phyloP scores from a whole-genome alignment of 1,140 invertebrate genomes.

The Panonychus citri region DNA sequence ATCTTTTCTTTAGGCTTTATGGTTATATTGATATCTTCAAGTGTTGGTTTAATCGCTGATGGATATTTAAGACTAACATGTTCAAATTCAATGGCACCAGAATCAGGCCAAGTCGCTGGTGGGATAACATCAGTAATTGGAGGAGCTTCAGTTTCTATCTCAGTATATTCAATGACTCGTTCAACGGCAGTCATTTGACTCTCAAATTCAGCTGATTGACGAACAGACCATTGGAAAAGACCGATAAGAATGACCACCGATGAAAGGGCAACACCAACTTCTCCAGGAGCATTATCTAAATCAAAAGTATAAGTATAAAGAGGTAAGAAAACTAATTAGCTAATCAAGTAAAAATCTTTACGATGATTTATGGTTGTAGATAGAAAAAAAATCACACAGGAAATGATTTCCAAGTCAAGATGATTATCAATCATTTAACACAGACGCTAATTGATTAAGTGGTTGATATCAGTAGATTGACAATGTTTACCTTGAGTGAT shows the following conservation, averaged over 20 bases:
- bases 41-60: constrained; percentile 27
- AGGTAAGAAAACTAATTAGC: too few species aligned
- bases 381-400: too few species aligned
- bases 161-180: constrained; percentile 49
- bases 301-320: background rate
- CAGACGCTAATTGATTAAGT: too few species aligned
- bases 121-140: constrained; percentile 27
- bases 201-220: constrained; percentile 52
- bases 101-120: constrained; percentile 39
- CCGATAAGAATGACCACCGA: constrained; percentile 3
- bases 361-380: too few species aligned
- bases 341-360: too few species aligned
- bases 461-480: too few species aligned
- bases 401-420: too few species aligned
- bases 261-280: constrained; percentile 3
- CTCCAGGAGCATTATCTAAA: background rate
- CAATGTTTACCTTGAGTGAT: background rate
- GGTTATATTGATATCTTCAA: constrained; percentile 17
- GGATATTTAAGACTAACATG: constrained; percentile 40
- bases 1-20: constrained; percentile 33
- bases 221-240: constrained; percentile 43
- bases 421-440: too few species aligned
- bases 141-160: constrained; percentile 37
- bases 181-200: constrained; percentile 41
- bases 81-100: constrained; percentile 38